Evolutionary conservation across 2,888 invertebrate species (phyloP).

Genomic region (Drosophila maculinotata): DNA sequence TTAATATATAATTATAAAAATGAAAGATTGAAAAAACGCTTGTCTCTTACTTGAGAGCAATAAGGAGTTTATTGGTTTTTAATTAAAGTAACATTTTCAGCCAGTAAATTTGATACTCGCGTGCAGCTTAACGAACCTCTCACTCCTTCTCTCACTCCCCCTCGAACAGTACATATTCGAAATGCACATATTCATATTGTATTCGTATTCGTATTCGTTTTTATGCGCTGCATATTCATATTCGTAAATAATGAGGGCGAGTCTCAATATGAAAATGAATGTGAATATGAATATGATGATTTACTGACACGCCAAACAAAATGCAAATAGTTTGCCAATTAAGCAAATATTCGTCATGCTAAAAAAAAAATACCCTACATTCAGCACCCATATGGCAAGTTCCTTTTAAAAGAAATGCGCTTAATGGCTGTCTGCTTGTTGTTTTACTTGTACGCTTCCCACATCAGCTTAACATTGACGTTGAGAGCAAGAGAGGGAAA

Average conservation of each 20-base stretch:
- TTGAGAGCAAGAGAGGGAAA: not conserved
- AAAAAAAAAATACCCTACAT: not conserved
- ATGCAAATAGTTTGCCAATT: constrained; percentile 20
- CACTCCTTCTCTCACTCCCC: not conserved
- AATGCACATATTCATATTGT: constrained; percentile 25
- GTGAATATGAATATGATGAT: constrained; percentile 8
- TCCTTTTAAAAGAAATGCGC: not conserved
- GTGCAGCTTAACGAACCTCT: constrained; percentile 40
- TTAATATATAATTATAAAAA: too few relatives aligned
- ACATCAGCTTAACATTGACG: constrained; percentile 28
- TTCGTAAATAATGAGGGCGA: constrained; percentile 19
- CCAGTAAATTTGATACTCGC: constrained; percentile 70
- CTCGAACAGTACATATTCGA: constrained; percentile 24
- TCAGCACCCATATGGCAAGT: constrained; percentile 18
- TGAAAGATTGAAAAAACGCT: too few relatives aligned
- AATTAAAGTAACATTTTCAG: constrained; percentile 27
- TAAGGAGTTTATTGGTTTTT: not conserved
- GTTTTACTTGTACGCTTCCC: constrained; percentile 41
- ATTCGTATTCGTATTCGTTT: too few relatives aligned
- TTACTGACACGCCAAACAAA: constrained; percentile 19
- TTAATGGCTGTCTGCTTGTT: not conserved
- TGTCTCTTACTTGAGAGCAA: not conserved
- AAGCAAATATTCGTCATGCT: constrained; percentile 16
- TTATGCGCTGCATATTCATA: constrained; percentile 10
- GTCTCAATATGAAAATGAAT: constrained; percentile 3